Evolutionary conservation across 2,113 vertebrate species (phyloP).

Genomic region (Phainopepla nitens): DNA sequence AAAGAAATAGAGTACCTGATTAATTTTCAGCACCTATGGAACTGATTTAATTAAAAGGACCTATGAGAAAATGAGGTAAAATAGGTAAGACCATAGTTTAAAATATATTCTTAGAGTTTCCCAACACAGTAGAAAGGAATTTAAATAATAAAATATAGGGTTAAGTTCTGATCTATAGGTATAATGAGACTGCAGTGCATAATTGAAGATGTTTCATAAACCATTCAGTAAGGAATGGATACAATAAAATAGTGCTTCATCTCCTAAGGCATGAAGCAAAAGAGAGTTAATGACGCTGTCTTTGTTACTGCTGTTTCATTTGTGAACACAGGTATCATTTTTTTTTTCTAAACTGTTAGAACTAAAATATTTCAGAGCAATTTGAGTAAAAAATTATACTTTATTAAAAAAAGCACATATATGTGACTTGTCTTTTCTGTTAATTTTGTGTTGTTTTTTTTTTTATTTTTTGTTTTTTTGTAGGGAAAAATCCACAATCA

Average conservation of each 20-base stretch:
- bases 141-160: not conserved
- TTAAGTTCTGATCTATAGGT: not conserved
- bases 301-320: not conserved
- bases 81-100: not conserved
- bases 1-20: not conserved
- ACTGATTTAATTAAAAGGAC: not conserved
- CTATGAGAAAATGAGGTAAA: not conserved
- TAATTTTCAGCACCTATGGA: not conserved
- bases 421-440: fast-evolving
- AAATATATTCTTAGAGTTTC: not conserved
- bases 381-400: not conserved
- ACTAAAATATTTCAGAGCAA: not conserved
- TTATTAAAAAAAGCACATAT: not conserved
- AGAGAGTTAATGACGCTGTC: not conserved
- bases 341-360: not conserved
- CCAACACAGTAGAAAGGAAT: not conserved
- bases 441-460: too few species aligned
- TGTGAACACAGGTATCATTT: not conserved
- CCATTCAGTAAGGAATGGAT: not conserved
- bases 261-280: not conserved
- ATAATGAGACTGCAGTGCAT: not conserved
- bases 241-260: not conserved
- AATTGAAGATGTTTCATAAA: not conserved
- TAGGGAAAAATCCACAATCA: not conserved
- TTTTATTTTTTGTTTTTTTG: not conserved